Base-by-base conservation (phyloP, 2,888 invertebrate species). In the Chrysotoxum bicinctum region DNA sequence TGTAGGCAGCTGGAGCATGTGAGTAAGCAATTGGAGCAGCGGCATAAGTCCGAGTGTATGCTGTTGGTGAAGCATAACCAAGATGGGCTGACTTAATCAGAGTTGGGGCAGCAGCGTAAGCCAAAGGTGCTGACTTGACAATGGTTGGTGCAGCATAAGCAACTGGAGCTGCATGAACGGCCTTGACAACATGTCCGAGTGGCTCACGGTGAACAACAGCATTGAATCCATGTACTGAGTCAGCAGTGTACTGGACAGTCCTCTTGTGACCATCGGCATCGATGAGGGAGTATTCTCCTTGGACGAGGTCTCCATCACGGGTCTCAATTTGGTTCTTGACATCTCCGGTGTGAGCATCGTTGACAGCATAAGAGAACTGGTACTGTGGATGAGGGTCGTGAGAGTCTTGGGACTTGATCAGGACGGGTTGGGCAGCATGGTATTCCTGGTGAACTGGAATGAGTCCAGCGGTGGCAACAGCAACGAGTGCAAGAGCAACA, bases 301-400 rank as follows among this genome's bases (percentile, higher is more conserved):
- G 89, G 4, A 91, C 91, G 35, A 90, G 88, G 85, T 91, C 91
- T 37, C 91, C 91, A 87, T 90, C 90, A 58, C 91, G 91, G 54
- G 89, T 88, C 87, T 92, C 91, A 43, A 89, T 87, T 87, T 91
- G 91, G 73, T 88, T 90, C 88, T 92, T 92, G 90, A 89, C 88
- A 77, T 92, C 91, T 8, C 91, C 91, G 14, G 91, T 90, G 12
- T 89, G 40, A 21, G 88, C 56, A 66, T 91, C 91, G 50, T 91
- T 89, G 4, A 91, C 90, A 78, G 90, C 90, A 86, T 91, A 91
- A 12, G 88, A 89, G 87, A 88, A 91, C 69, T 89, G 89, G 87
- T 91, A 91, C 85, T 90, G 90, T 40, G 91, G 91, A 87, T 91
- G 89, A 69, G 90, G 89, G 82, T 91, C 91, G 84, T 90, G 90